Percentiles rank a stretch among this genome's conserved stretches.
Conservation (phyloP, 2,888 invertebrate genomes). For the Leptura quadrifasciata region DNA sequence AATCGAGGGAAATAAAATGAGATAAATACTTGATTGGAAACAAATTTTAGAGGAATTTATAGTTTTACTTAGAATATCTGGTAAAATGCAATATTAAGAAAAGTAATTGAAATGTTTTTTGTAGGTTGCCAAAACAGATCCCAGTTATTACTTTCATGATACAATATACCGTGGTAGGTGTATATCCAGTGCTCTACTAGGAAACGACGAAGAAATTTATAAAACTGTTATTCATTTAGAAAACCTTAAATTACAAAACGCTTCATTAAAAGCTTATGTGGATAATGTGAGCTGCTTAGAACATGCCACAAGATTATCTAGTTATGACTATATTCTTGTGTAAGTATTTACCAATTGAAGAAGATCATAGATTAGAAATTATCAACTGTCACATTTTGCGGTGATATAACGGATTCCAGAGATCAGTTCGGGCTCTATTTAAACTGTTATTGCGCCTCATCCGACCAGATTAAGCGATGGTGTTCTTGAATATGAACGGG, state of each 20-base stretch:
- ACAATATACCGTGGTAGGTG: constrained; percentile 27
- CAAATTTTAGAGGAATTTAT: not conserved
- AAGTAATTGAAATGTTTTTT: not conserved
- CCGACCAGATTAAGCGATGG: no score
- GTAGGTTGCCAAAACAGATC: constrained; percentile 14
- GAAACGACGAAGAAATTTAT: not conserved
- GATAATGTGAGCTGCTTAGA: constrained; percentile 14
- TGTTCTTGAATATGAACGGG: no score
- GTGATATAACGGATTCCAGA: no score
- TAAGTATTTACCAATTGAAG: constrained; percentile 7
- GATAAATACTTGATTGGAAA: no score
- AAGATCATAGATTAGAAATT: no score
- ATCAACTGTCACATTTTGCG: no score
- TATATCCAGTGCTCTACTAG: constrained; percentile 2
- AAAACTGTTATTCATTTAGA: constrained; percentile 22
- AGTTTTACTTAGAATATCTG: not conserved
- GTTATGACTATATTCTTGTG: constrained; percentile 23
- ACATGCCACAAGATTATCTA: not conserved
- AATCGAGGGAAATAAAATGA: no score
- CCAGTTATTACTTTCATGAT: constrained; percentile 17
- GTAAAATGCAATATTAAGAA: not conserved
- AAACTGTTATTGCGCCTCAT: no score
- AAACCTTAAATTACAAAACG: constrained; percentile 17
- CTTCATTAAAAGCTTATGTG: constrained; percentile 17
- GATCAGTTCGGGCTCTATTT: no score